Evolutionary conservation across 2,797 vertebrate genomes (phyloP).

Genomic region (Poeciliopsis turneri): DNA sequence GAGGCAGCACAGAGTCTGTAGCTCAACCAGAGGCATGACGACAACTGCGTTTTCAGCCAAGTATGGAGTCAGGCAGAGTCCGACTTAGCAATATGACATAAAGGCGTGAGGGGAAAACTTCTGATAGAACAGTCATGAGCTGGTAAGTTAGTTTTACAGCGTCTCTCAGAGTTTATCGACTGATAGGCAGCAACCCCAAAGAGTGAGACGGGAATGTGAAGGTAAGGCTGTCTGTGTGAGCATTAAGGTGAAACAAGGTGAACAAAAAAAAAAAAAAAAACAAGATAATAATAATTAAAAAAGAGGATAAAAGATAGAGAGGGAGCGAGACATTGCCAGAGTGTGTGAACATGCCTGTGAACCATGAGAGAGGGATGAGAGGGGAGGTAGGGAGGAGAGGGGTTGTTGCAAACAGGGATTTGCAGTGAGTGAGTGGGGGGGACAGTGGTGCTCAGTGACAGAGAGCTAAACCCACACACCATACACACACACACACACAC

Average conservation of each 20-base stretch:
- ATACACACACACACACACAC: constrained; percentile 35
- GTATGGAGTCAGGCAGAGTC: constrained; percentile 1
- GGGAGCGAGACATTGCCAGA: constrained; percentile 58
- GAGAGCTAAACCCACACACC: constrained; percentile 69
- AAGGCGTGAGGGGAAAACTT: constrained; percentile 1
- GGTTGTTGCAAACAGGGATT: constrained; percentile 76
- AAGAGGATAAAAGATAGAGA: constrained; percentile 26
- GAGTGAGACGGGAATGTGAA: not conserved
- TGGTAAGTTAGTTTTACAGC: not conserved
- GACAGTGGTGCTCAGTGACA: constrained; percentile 78
- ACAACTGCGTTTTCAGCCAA: constrained; percentile 17
- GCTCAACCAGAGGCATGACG: constrained; percentile 15
- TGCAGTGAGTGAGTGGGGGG: constrained; percentile 77
- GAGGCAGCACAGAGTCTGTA: constrained; percentile 54
- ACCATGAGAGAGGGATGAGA: constrained; percentile 58
- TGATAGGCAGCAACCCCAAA: not conserved
- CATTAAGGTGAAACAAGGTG: not conserved
- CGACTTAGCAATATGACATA: not conserved
- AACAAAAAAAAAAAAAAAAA: not conserved
- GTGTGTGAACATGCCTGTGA: constrained; percentile 63
- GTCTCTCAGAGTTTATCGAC: not conserved
- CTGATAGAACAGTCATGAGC: not conserved
- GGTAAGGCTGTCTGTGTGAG: not conserved
- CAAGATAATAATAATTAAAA: constrained; percentile 12
- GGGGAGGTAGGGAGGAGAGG: constrained; percentile 57